A percentile compares a stretch with the other conserved stretches of the same genome.
phyloP scores from a whole-genome alignment of 2,888 invertebrate genomes.

The Hirtodrosophila alboralis region DNA sequence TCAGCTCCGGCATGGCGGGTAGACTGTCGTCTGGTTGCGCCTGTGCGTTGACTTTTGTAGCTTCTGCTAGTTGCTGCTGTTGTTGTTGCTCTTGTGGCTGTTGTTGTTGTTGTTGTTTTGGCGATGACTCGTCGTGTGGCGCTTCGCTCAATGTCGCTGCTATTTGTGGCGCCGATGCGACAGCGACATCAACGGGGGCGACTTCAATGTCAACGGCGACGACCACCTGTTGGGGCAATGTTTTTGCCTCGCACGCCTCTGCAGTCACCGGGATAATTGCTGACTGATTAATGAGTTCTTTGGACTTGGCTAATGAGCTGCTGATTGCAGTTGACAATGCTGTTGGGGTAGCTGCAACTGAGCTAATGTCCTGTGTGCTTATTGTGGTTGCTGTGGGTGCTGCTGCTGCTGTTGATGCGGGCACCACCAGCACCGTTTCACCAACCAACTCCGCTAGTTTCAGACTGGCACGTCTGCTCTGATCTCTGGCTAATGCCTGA shows the following conservation, averaged over 20 bases:
- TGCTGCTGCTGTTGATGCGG: constrained; percentile 41
- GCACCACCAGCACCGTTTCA: constrained; percentile 65
- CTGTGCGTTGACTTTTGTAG: constrained; percentile 70
- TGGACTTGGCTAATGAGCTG: constrained; percentile 53
- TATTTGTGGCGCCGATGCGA: constrained; percentile 70
- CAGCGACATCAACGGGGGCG: constrained; percentile 45
- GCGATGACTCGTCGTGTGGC: constrained; percentile 66
- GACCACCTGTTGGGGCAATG: constrained; percentile 60
- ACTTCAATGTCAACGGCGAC: constrained; percentile 51
- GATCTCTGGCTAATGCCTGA: constrained; percentile 67
- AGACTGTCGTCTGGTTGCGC: constrained; percentile 57
- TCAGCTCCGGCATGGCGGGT: constrained; percentile 77
- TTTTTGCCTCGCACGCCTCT: constrained; percentile 9
- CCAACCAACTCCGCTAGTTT: constrained; percentile 68
- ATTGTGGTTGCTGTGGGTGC: constrained; percentile 11
- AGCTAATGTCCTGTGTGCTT: constrained; percentile 28
- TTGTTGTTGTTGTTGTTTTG: constrained; percentile 34
- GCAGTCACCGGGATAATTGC: constrained; percentile 39
- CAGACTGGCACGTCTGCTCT: constrained; percentile 66
- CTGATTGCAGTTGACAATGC: constrained; percentile 24
- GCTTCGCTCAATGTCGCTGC: constrained; percentile 70
- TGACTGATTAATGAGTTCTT: constrained; percentile 71
- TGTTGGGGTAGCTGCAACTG: constrained; percentile 6
- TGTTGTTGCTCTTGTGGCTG: constrained; percentile 33
- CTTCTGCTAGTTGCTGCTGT: constrained; percentile 28